Percentiles rank a stretch among this genome's conserved stretches.
Evolutionary conservation across 2,888 invertebrate species (phyloP).

Genomic region (Eutolmus rufibarbis): DNA sequence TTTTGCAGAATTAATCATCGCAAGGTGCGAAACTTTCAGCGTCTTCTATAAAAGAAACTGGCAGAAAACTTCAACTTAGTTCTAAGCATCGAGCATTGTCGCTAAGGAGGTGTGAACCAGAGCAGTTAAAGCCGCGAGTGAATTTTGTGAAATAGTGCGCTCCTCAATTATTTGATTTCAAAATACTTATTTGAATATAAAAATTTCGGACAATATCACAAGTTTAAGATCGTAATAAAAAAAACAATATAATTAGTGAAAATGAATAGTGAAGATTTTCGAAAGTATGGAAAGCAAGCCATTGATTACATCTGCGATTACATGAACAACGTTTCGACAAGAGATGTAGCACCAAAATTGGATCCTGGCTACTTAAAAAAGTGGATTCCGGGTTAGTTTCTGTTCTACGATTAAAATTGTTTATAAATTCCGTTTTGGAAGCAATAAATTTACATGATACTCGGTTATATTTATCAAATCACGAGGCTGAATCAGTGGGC

Average conservation of each 20-base stretch:
- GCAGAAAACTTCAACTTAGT: conserved; percentile 1
- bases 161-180: not conserved
- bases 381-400: conserved; percentile 67
- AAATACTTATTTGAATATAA: not conserved
- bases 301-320: conserved; percentile 85
- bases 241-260: conserved; percentile 46
- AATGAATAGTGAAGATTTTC: conserved; percentile 81
- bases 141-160: not conserved
- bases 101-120: not conserved
- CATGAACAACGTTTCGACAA: conserved; percentile 70
- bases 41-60: conserved; percentile 15
- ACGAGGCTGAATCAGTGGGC: conserved; percentile 2
- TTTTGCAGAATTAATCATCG: conserved; percentile 12
- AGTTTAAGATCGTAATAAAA: not conserved
- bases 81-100: not conserved
- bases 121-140: not conserved
- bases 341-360: conserved; percentile 78
- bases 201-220: not conserved
- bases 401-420: not conserved
- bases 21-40: conserved; percentile 8
- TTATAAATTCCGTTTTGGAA: not conserved
- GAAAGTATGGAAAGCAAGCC: conserved; percentile 79
- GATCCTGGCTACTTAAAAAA: conserved; percentile 80
- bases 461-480: not conserved
- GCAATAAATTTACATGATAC: not conserved